These are phyloP conservation scores for Chiroxiphia lanceolata DNA, from an alignment of 2,797 vertebrate species.

Conservation along the genomic window DNA sequence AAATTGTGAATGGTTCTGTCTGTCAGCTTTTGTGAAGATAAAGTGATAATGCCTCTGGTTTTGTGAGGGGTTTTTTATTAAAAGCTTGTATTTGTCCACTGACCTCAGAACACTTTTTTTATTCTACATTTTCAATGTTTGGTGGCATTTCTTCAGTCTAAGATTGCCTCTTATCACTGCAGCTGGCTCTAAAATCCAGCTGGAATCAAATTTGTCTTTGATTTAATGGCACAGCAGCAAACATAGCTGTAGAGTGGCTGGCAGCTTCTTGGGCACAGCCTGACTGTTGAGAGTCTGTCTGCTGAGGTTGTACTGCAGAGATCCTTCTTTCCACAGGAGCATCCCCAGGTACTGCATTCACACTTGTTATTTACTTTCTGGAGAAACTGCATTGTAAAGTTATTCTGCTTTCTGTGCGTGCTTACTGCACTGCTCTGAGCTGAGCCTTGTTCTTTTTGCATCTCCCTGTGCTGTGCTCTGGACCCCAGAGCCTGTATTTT, in stretches of 20 bases:
- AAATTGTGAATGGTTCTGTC: background rate
- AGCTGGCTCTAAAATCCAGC: conserved; percentile 3
- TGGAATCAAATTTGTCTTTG: background rate
- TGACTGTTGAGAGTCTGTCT: background rate
- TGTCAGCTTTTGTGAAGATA: background rate
- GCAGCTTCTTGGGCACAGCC: background rate
- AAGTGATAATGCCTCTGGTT: background rate
- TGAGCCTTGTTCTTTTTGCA: background rate
- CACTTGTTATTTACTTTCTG: background rate
- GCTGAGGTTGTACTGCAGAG: background rate
- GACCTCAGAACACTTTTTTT: background rate
- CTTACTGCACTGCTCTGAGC: background rate
- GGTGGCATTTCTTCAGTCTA: background rate
- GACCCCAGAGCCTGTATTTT: background rate
- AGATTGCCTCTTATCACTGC: background rate
- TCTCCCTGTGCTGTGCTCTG: background rate
- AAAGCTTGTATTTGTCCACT: background rate
- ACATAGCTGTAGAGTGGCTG: background rate
- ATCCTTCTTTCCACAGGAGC: background rate
- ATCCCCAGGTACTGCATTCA: background rate
- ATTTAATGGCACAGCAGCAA: background rate
- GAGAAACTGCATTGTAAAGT: background rate
- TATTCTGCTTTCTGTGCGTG: background rate
- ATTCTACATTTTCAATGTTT: background rate
- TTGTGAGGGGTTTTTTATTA: background rate